Conservation (phyloP, 2,113 vertebrate species). For the Atractosteus spatula region DNA sequence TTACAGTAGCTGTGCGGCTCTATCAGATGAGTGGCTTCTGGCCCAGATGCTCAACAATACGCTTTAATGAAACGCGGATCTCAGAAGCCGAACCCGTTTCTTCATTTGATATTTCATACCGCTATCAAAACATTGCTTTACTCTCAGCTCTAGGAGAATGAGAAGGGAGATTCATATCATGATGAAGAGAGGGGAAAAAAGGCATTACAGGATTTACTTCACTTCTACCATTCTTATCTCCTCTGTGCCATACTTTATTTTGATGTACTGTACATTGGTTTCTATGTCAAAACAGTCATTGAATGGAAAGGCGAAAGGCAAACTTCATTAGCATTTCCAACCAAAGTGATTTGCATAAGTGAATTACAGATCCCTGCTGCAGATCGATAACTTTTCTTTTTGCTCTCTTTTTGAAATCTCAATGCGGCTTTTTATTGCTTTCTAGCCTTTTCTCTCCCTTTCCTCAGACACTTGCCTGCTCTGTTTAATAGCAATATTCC, state of each 20-base stretch:
- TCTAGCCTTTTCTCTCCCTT: not conserved
- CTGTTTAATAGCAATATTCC: not conserved
- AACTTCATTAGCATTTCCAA: not conserved
- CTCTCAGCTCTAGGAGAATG: not conserved
- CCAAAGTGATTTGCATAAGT: conserved; percentile 2
- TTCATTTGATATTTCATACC: too few relatives aligned
- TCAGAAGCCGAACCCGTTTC: too few relatives aligned
- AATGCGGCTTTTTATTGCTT: not conserved
- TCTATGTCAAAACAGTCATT: not conserved
- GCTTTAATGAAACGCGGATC: too few relatives aligned
- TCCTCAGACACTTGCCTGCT: not conserved
- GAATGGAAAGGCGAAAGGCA: not conserved
- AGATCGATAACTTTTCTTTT: not conserved
- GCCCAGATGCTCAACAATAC: too few relatives aligned
- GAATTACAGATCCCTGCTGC: not conserved
- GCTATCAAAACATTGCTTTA: too few relatives aligned
- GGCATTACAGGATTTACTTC: not conserved
- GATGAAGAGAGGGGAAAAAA: not conserved
- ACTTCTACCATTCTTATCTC: not conserved
- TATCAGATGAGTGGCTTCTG: too few relatives aligned
- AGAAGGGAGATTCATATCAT: not conserved
- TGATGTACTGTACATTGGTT: not conserved
- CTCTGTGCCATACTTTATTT: not conserved
- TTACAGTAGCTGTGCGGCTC: too few relatives aligned
- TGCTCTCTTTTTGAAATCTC: not conserved